Conservation (phyloP, 2,113 vertebrate genomes). For the Zeus faber region DNA sequence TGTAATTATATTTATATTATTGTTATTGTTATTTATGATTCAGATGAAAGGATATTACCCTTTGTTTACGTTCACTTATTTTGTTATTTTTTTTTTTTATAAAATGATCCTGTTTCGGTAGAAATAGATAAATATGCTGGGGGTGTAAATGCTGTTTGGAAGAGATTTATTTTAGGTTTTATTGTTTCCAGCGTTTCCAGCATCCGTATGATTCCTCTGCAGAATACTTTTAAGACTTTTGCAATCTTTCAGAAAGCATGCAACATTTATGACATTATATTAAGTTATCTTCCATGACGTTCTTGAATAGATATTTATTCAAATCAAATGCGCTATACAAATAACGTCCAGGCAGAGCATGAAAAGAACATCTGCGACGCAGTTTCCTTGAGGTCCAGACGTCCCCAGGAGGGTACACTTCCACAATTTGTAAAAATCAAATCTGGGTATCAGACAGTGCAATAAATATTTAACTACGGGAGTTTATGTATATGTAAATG, state of each 20-base stretch:
- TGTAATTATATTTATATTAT: slow-evolving; percentile 23
- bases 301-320: slow-evolving; percentile 45
- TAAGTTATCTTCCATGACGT: slow-evolving; percentile 35
- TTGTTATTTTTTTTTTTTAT: too few relatives aligned
- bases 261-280: slow-evolving; percentile 49
- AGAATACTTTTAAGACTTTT: slow-evolving; percentile 40
- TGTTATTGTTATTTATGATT: slow-evolving; percentile 48
- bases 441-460: slow-evolving; percentile 31
- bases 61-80: slow-evolving; percentile 15
- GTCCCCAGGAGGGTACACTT: slow-evolving; percentile 21
- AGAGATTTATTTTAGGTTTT: slow-evolving; percentile 31
- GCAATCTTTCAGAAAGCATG: slow-evolving; percentile 51
- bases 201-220: slow-evolving; percentile 42
- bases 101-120: too few relatives aligned
- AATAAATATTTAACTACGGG: slow-evolving; percentile 40
- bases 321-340: slow-evolving; percentile 56
- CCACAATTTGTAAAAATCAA: slow-evolving; percentile 40
- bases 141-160: slow-evolving; percentile 40
- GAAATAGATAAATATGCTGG: slow-evolving; percentile 20
- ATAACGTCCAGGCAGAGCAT: slow-evolving; percentile 41
- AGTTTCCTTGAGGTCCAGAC: slow-evolving; percentile 19
- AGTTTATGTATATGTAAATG: slow-evolving; percentile 46
- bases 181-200: slow-evolving; percentile 50
- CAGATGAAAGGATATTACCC: not conserved
- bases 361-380: slow-evolving; percentile 38